A percentile compares a stretch with the other conserved stretches of the same genome.
Conservation (phyloP, 2,888 invertebrate genomes). For the Tryphoninae sp. region DNA sequence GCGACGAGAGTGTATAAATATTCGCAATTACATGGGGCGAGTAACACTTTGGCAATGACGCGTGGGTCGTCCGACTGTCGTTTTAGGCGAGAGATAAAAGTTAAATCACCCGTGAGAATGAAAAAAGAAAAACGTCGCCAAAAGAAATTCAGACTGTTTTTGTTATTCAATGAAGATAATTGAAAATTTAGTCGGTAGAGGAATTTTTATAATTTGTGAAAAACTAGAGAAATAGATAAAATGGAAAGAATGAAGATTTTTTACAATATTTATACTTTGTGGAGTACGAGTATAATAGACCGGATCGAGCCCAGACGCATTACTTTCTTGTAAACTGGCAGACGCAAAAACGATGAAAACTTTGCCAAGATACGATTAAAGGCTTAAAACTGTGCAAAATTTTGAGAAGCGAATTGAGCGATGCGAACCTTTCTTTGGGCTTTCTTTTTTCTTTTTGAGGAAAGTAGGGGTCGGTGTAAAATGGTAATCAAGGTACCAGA, state of each 20-base stretch:
- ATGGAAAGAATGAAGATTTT: not conserved
- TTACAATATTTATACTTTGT: not conserved
- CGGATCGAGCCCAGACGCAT: constrained; percentile 3
- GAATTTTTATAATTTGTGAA: too few species aligned
- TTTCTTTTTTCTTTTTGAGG: constrained; percentile 15
- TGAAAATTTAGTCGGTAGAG: too few species aligned
- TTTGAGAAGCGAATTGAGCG: constrained; percentile 21
- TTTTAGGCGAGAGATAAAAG: constrained; percentile 20
- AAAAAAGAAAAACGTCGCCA: not conserved
- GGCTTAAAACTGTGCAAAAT: constrained; percentile 30
- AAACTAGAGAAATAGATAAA: too few species aligned
- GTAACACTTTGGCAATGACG: constrained; percentile 11
- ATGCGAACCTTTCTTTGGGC: constrained; percentile 7
- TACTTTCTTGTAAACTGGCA: not conserved
- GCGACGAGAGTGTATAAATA: not conserved
- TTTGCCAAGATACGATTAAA: constrained; percentile 45
- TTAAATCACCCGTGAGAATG: constrained; percentile 31
- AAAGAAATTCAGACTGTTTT: not conserved
- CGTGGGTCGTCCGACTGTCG: constrained; percentile 26
- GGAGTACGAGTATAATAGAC: constrained; percentile 5
- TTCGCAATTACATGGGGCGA: constrained; percentile 27
- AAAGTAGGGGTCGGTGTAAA: constrained; percentile 15
- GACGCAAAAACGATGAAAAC: constrained; percentile 22
- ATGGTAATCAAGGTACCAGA: constrained; percentile 29
- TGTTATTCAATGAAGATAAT: not conserved